Conservation (phyloP, 2,888 invertebrate genomes). For the Drosophila fulvimacula region DNA sequence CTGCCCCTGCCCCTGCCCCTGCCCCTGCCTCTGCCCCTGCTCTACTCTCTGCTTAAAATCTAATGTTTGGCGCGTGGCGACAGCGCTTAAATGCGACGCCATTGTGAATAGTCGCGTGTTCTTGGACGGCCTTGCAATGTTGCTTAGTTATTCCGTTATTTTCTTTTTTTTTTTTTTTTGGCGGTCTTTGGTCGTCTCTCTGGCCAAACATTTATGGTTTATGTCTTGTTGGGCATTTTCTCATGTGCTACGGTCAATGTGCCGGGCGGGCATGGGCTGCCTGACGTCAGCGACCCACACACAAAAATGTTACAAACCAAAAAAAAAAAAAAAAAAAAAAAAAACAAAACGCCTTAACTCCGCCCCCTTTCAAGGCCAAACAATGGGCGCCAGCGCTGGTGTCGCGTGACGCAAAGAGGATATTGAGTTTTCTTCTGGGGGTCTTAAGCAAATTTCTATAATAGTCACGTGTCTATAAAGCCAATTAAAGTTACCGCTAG, state of each 20-base stretch:
- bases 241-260: slow-evolving; percentile 69
- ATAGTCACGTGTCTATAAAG: slow-evolving; percentile 66
- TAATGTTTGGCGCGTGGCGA: slow-evolving; percentile 69
- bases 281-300: slow-evolving; percentile 64
- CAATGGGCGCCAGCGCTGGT: slow-evolving; percentile 57
- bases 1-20: background rate
- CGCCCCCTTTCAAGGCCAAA: slow-evolving; percentile 67
- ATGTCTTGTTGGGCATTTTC: slow-evolving; percentile 76
- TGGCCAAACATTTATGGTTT: slow-evolving; percentile 14
- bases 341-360: slow-evolving; percentile 21
- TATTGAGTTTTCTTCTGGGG: slow-evolving; percentile 58
- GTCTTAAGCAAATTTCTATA: slow-evolving; percentile 45
- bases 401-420: slow-evolving; percentile 73
- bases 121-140: slow-evolving; percentile 48
- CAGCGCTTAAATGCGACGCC: slow-evolving; percentile 55
- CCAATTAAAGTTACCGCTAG: slow-evolving; percentile 57
- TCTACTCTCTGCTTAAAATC: background rate
- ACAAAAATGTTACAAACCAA: slow-evolving; percentile 4
- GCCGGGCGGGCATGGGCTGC: slow-evolving; percentile 38
- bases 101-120: slow-evolving; percentile 65
- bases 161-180: background rate
- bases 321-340: background rate
- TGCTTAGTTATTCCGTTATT: background rate
- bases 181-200: slow-evolving; percentile 1
- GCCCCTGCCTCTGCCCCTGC: too few relatives aligned